phyloP scores from a whole-genome alignment of 2,797 vertebrate genomes.

The Acanthopagrus latus region DNA sequence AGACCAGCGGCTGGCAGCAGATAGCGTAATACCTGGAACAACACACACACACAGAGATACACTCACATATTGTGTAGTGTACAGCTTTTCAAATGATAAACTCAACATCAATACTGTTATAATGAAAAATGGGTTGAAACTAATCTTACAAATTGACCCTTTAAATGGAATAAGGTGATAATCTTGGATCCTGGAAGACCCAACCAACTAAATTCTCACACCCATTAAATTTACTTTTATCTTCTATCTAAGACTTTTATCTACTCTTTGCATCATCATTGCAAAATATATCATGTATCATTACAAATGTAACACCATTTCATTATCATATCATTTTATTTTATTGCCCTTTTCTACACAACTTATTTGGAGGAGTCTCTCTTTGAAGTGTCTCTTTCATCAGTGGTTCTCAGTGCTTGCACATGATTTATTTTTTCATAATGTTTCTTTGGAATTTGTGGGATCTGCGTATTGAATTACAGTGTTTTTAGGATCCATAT shows the following conservation, averaged over 20 bases:
- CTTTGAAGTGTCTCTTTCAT: neutral
- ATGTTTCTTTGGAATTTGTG: neutral
- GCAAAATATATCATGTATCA: neutral
- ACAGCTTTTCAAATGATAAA: neutral
- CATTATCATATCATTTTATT: neutral
- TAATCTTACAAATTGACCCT: neutral
- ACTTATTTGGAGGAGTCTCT: neutral
- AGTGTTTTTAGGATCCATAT: neutral
- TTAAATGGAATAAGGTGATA: neutral
- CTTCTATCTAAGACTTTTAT: too few species aligned
- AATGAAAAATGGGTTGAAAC: neutral
- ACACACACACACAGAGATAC: constrained; percentile 31
- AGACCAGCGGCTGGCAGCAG: constrained; percentile 90
- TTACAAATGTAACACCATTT: neutral
- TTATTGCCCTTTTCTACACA: too few species aligned
- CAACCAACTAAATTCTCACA: too few species aligned
- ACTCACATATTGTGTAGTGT: neutral
- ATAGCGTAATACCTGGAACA: constrained; percentile 87
- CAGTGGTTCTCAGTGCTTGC: neutral
- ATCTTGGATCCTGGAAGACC: neutral
- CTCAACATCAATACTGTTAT: neutral
- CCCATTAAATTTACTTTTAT: neutral
- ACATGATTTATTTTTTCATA: neutral
- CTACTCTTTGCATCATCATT: too few species aligned
- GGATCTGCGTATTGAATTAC: neutral